These are phyloP conservation scores for Ophion ventricosus DNA, from an alignment of 2,888 invertebrate genomes.

Conservation along the genomic window DNA sequence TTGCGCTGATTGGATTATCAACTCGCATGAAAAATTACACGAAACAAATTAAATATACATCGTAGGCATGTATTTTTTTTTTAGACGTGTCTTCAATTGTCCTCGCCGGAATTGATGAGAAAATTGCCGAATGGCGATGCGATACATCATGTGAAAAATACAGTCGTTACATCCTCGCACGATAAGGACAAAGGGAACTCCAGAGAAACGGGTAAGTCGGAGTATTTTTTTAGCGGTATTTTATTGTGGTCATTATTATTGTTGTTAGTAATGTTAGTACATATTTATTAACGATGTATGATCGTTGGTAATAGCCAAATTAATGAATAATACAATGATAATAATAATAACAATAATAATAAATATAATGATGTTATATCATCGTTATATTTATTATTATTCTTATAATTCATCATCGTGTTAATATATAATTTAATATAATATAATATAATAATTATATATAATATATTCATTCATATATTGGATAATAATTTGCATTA, in stretches of 20 bases:
- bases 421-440: no score
- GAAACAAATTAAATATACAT: neutral
- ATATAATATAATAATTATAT: no score
- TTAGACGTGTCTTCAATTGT: constrained; percentile 81
- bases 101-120: constrained; percentile 81
- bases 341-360: neutral
- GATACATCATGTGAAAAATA: constrained; percentile 76
- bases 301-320: neutral
- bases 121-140: constrained; percentile 81
- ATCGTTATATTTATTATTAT: no score
- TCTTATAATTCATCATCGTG: no score
- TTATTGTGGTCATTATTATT: neutral
- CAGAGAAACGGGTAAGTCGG: constrained; percentile 68
- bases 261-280: neutral
- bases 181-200: constrained; percentile 74
- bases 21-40: neutral
- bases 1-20: neutral
- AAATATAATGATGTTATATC: neutral
- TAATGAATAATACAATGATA: neutral
- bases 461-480: no score
- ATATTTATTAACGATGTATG: neutral
- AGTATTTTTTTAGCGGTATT: neutral
- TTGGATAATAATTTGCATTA: no score
- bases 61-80: constrained; percentile 19
- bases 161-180: constrained; percentile 73